A percentile compares a stretch with the other conserved stretches of the same genome.
Conservation (phyloP, 2,888 invertebrate species). For the Ichneumoninae sp. region DNA sequence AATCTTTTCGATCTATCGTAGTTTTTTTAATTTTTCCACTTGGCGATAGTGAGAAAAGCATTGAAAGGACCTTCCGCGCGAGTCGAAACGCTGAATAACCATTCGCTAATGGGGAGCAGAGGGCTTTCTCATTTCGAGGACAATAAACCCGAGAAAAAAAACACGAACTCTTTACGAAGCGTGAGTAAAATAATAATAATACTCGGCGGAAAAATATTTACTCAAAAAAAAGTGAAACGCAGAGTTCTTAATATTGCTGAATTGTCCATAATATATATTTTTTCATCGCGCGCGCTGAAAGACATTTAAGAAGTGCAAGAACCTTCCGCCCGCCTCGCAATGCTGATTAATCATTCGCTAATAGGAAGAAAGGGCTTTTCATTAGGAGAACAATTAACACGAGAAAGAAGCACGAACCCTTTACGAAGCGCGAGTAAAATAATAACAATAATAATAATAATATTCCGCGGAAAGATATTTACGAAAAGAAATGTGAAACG, state of each 20-base stretch:
- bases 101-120: neutral
- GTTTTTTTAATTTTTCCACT: too few relatives aligned
- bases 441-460: neutral
- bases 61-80: too few relatives aligned
- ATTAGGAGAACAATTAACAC: conserved; percentile 6
- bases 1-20: too few relatives aligned
- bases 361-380: neutral
- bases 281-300: too few relatives aligned
- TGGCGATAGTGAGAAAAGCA: conserved; percentile 7
- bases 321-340: too few relatives aligned
- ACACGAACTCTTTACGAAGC: neutral
- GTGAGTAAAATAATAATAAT: neutral
- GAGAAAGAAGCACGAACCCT: neutral
- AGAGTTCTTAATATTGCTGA: too few relatives aligned
- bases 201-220: neutral
- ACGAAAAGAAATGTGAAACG: too few relatives aligned
- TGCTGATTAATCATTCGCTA: conserved; percentile 21
- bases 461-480: neutral
- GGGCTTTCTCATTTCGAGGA: neutral
- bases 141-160: conserved; percentile 6
- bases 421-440: neutral
- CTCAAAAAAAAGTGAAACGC: too few relatives aligned
- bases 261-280: too few relatives aligned
- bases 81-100: neutral
- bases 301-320: too few relatives aligned